These are phyloP conservation scores for Dendrophyllia cribrosa DNA, from an alignment of 64 coral and sea anemone species.

Conservation along the genomic window DNA sequence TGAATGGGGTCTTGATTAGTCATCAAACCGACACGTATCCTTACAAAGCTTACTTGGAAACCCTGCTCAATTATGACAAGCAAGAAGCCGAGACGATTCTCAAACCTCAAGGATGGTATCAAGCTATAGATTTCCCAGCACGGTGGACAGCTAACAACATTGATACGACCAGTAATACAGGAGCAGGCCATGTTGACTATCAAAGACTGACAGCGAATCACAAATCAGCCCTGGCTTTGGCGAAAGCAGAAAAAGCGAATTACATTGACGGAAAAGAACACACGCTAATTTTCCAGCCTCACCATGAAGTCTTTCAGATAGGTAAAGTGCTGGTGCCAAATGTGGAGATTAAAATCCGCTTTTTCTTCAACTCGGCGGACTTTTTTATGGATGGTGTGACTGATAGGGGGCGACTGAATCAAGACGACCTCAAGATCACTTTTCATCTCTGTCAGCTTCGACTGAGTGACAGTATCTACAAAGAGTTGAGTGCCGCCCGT, in stretches of 20 bases:
- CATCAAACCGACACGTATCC: constrained; percentile 6
- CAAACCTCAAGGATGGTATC: no score
- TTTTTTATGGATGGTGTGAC: neutral
- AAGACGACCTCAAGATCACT: neutral
- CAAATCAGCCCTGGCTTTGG: neutral
- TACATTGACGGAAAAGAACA: neutral
- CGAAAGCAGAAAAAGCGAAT: neutral
- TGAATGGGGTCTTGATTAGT: constrained; percentile 55
- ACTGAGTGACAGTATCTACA: neutral
- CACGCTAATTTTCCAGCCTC: constrained; percentile 3
- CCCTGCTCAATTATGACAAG: constrained; percentile 18
- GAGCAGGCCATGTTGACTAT: neutral
- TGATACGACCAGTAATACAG: neutral
- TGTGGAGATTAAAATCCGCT: neutral
- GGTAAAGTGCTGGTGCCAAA: neutral
- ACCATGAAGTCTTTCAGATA: neutral
- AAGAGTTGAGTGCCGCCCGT: neutral
- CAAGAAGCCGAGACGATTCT: constrained; percentile 2
- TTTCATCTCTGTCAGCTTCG: neutral
- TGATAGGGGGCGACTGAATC: neutral
- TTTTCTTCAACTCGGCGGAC: neutral
- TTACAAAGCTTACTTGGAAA: constrained; percentile 26
- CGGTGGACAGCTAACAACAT: neutral
- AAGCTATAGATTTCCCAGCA: no score
- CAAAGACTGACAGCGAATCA: neutral